Conservation (phyloP, 2,113 vertebrate species). For the Carettochelys insculpta region DNA sequence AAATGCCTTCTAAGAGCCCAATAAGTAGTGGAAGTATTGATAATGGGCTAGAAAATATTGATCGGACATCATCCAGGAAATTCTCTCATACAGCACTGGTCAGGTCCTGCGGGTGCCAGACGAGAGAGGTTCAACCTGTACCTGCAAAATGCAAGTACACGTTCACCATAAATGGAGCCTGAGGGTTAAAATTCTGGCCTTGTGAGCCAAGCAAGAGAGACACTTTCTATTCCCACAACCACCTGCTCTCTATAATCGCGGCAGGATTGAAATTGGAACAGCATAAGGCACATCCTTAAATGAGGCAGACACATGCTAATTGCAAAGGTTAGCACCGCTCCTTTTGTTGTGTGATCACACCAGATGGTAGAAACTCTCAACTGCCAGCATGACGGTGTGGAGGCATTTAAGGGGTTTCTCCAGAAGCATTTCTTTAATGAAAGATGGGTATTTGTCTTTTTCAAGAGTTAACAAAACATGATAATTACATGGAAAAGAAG, state of each 20-base stretch:
- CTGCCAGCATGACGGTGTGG: fast-evolving
- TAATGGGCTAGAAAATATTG: too few species aligned
- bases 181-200: background rate
- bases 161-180: background rate
- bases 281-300: background rate
- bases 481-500: fast-evolving
- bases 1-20: too few species aligned
- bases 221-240: background rate
- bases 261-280: background rate
- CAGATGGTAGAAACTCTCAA: background rate
- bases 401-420: background rate
- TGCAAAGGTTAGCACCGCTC: background rate
- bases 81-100: too few species aligned
- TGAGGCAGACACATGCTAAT: background rate
- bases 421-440: background rate
- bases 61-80: too few species aligned
- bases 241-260: background rate
- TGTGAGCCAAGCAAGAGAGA: background rate
- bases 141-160: background rate
- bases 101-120: too few species aligned
- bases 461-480: background rate
- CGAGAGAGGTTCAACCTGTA: too few species aligned
- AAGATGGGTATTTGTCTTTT: background rate
- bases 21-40: too few species aligned
- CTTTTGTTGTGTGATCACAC: background rate